Base-by-base conservation (phyloP, 1,140 invertebrate genomes). In the Ostrea edulis region DNA sequence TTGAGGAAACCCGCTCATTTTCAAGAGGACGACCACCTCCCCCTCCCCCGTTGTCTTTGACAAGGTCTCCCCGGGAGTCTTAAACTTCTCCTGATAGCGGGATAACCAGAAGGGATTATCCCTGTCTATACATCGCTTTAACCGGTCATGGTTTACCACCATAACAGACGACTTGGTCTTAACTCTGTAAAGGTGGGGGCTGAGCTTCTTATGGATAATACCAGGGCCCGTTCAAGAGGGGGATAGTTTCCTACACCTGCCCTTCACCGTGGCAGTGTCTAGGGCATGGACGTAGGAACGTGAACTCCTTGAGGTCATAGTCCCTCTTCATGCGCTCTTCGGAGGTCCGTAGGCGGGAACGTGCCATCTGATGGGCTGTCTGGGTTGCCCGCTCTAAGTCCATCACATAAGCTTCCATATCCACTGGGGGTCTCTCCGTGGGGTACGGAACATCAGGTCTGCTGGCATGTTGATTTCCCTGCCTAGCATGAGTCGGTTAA, bases 401-500 rank as follows among this genome's bases (percentile, higher is more conserved):
- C 0, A 51, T 4, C 11, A 71, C 44, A 71, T 85, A 85, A 0
- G 20, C 7, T 14, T 71, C 62, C 20, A n/a, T 7, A 22, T 71
- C 65, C 20, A n/a, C n/a, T n/a, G n/a, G 22, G 5, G 0, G 22
- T 11, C 2, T 14, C 35, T 0, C 44, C 44, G 2, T n/a, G 12
- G 8, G 22, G 2, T 2, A 11, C 0, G 8, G n/a, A 22, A 71
- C 35, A 85, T 85, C 12, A 85, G 52, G 22, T 22, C 62, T 52
- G 44, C 84, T 11, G 65, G 65, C 5, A 12, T 35, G 25, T 71
- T 71, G 5, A 25, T 22, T 7, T 90, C 87, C 12, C 88, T 62
- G 0, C 90, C 90, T 22, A 90, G 51, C 88, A 90, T 91, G 11
- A 90, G 12, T 25, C 51, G 55, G 58, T 91, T 91, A 0, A 89